These are phyloP conservation scores for Oophaga pumilio DNA, from an alignment of 2,113 vertebrate genomes.

Conservation along the genomic window DNA sequence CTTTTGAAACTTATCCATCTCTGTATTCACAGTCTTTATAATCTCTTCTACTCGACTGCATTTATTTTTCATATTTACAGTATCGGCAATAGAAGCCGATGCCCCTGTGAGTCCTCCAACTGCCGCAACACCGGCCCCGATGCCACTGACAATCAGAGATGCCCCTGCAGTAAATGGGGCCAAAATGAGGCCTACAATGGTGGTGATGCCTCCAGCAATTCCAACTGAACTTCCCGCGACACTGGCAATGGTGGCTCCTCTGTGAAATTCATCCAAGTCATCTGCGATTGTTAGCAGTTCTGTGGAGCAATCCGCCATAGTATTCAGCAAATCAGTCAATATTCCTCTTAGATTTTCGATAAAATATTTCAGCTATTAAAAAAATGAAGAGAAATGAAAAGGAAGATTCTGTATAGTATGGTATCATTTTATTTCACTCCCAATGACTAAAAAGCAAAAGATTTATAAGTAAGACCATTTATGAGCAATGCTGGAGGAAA, in stretches of 20 bases:
- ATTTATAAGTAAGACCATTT: too few relatives aligned
- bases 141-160: slow-evolving; percentile 72
- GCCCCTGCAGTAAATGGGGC: slow-evolving; percentile 74
- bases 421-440: too few relatives aligned
- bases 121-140: slow-evolving; percentile 74
- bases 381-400: not conserved
- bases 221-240: slow-evolving; percentile 74
- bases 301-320: slow-evolving; percentile 65
- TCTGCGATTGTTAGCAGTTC: slow-evolving; percentile 69
- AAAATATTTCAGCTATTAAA: not conserved
- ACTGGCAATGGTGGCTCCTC: slow-evolving; percentile 64
- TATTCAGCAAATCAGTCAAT: not conserved
- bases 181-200: slow-evolving; percentile 75
- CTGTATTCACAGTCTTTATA: slow-evolving; percentile 70
- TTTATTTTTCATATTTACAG: slow-evolving; percentile 72
- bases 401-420: too few relatives aligned
- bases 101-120: slow-evolving; percentile 75
- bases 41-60: slow-evolving; percentile 76
- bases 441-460: too few relatives aligned
- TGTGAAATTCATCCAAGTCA: slow-evolving; percentile 69
- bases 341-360: not conserved
- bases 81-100: slow-evolving; percentile 73
- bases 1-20: slow-evolving; percentile 69
- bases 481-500: too few relatives aligned
- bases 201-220: slow-evolving; percentile 70